Conservation (phyloP, 2,888 invertebrate species). For the Diplazon laetatorius region DNA sequence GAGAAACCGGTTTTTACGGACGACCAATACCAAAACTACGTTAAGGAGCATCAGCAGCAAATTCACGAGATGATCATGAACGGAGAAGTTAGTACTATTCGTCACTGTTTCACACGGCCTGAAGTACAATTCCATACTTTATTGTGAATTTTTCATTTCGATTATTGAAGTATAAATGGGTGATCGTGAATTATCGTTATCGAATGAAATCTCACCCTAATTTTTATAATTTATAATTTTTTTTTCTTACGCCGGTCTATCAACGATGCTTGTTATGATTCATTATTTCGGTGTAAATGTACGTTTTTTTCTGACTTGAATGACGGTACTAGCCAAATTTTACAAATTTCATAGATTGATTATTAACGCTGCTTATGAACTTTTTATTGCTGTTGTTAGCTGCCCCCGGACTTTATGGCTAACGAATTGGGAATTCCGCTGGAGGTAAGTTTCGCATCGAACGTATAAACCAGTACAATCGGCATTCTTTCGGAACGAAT, state of each 20-base stretch:
- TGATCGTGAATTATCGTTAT: too few species aligned
- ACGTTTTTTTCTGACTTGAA: not conserved
- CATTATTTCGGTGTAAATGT: not conserved
- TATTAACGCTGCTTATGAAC: conserved; percentile 76
- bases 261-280: too few species aligned
- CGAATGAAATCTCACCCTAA: too few species aligned
- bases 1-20: conserved; percentile 92
- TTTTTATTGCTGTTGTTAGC: conserved; percentile 74
- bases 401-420: conserved; percentile 72
- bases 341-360: conserved; percentile 35
- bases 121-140: too few species aligned
- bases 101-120: too few species aligned
- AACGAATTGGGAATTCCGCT: conserved; percentile 71
- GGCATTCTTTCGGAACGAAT: conserved; percentile 5
- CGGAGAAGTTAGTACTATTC: conserved; percentile 85
- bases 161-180: too few species aligned
- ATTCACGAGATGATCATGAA: conserved; percentile 86
- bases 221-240: too few species aligned
- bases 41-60: conserved; percentile 86
- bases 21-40: conserved; percentile 92
- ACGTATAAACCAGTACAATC: conserved; percentile 21
- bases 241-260: too few species aligned
- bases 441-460: conserved; percentile 72
- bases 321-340: not conserved
- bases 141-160: too few species aligned